Evolutionary conservation across 2,113 vertebrate species (phyloP), one percentile per base, ranked within the genome.

Genomic region (Nesoenas mayeri): DNA sequence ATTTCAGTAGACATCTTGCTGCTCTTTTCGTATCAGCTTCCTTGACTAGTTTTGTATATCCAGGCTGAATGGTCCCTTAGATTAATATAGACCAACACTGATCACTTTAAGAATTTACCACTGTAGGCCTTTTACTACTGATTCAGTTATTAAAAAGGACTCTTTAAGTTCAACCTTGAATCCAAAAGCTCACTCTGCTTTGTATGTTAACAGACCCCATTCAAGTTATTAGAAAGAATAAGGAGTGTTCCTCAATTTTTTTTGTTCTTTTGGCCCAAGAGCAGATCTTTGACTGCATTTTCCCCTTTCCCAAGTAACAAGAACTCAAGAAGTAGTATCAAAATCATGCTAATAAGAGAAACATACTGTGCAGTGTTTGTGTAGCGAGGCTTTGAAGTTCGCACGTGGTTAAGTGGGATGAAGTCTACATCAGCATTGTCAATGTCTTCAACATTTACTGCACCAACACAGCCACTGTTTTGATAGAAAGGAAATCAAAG

Each of bases 401-500:
- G 90, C 65, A 97, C 96, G 29, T 73, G 14, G 54, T 97, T 98
- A 65, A 98, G 51, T 2, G 96, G 96, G 3, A 73, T 54, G 72
- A 97, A 96, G 57, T 95, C 96, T 85, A 96, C 95, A 13, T 32
- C 26, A 5, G 96, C 95, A 87, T 95, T 94, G 85, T 98, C 98
- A 25, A 97, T 42, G 26, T 96, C 93, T 16, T 99, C 98, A 58
- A 97, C 91, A 73, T 98, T 92, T 47, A 97, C 73, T 38, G 98
- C 97, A 92, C 97, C 97, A 64, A 97, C 69, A 7, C 79, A 97
- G 58, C 97, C 98, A 42, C 98, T 98, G 93, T 91, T 60, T 19
- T 60, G 44, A 54, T 25, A 90, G 91, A 89, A 88, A 91, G 38
- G 74, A 61, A 88, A 89, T 89, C 56, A 89, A 78, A 94, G 20